Evolutionary conservation across 2,888 invertebrate genomes (phyloP), one percentile per base, ranked within the genome.

Genomic region (Rotaria magnacalcarata): DNA sequence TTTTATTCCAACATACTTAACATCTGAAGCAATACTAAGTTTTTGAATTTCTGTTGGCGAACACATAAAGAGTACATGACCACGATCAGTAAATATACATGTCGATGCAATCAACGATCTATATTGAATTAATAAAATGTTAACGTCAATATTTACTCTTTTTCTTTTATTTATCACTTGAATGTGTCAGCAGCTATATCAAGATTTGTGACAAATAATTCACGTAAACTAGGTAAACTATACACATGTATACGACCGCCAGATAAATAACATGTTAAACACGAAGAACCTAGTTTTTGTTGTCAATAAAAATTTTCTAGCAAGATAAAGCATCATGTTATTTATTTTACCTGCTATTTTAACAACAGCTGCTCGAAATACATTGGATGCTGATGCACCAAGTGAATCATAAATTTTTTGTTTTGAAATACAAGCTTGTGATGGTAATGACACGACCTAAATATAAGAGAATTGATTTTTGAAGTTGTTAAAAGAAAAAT

Each of bases 71-170:
- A 98, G 93, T 88, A 97, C 97, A 92, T 98, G 96, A 84, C 98
- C 99, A 91, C 95, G 94, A 92, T 96, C 96, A 92, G 96, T 96
- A 93, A 99, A 96, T 94, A 96, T 95, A 93, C 98, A 96, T 87
- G 97, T 97, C 93, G 95, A 94, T 89, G 96, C 95, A 92, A 97
- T 96, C 93, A 47, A 41, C 47, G 47, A 47, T 80, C 75, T 41
- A 85, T 54, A 52, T 54, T 14, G 0, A 47, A 34, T 52, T 19
- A 54, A 54, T 21, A 1, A 54, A 21, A 54, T 54, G 2, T 54
- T 54, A 52, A 52, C 11, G 11, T 52, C 3, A 52, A 52, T 7
- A 54, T 54, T 6, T 21, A 21, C 6, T 21, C 21, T 1, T 54
- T 54, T 7, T 21, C 14, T 21, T 21, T 19, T 6, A 21, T 21